A percentile compares a stretch with the other conserved stretches of the same genome.
These are phyloP conservation scores for Perdita meconis DNA, from an alignment of 2,888 invertebrate genomes.

Conservation along the genomic window DNA sequence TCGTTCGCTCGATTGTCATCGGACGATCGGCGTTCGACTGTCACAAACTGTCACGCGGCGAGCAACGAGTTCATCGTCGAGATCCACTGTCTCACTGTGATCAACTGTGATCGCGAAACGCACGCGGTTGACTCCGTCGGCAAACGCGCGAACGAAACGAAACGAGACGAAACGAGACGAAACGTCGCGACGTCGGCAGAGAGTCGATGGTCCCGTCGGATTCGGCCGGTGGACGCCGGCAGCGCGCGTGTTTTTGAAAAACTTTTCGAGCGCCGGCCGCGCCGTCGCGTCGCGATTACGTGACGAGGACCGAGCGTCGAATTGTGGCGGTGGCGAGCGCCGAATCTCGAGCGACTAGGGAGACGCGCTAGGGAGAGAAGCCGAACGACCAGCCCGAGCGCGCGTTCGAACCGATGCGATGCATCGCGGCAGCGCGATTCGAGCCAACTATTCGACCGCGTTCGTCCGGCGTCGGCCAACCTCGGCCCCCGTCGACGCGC, in stretches of 20 bases:
- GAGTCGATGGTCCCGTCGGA: background rate
- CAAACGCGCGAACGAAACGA: conserved; percentile 18
- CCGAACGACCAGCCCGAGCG: conserved; percentile 60
- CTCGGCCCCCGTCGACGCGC: conserved; percentile 59
- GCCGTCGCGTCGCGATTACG: conserved; percentile 35
- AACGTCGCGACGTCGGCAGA: conserved; percentile 9
- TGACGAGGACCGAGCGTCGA: conserved; percentile 45
- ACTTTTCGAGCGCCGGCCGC: conserved; percentile 30
- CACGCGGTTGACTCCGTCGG: background rate
- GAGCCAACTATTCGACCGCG: conserved; percentile 71
- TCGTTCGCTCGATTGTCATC: no score
- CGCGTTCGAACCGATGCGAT: conserved; percentile 73
- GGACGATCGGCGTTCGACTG: conserved; percentile 42
- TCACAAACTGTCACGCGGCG: conserved; percentile 47
- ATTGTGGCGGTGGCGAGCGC: no score
- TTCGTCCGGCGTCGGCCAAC: conserved; percentile 59
- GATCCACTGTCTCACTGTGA: no score
- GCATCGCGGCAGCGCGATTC: conserved; percentile 75
- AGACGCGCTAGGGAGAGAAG: conserved; percentile 59
- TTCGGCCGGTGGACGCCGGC: background rate
- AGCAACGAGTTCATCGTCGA: conserved; percentile 39
- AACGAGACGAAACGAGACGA: background rate
- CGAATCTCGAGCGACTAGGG: conserved; percentile 48
- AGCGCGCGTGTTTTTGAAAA: conserved; percentile 52
- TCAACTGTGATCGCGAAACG: background rate